Evolutionary conservation across 2,797 vertebrate species (phyloP), one percentile per base, ranked within the genome.

Genomic region (Microctenopoma steveboyesi): DNA sequence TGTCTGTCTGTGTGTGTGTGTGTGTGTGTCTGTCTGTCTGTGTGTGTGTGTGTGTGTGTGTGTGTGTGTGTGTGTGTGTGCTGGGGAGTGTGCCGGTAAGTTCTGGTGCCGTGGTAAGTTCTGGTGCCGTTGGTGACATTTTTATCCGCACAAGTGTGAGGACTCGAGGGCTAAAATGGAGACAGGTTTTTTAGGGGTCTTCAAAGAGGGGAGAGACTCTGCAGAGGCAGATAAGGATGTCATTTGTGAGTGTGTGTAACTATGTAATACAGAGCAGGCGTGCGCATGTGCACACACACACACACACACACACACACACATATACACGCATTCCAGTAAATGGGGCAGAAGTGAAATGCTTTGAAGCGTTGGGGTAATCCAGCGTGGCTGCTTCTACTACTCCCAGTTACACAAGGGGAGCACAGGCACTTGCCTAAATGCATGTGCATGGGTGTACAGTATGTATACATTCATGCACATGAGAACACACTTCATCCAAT

Each of bases 311-410:
- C 66, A 61, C 16, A 56, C 25, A 73, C 65, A 81, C 48, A 68
- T 42, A 69, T 47, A 69, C 35, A 76, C 67, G 58, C 50, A 79
- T 78, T 76, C 74, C 81, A 86, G 89, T 92, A 94, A 94, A 94
- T 94, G 93, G 92, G 92, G 92, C 93, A 93, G 92, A 94, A 94
- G 89, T 85, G 90, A 93, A 92, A 90, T 91, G 89, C 92, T 94
- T 94, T 93, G 92, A 94, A 92, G 92, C 90, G 81, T 81, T 71
- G 85, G 87, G 90, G 90, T 94, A 94, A 94, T 93, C 91, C 92
- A 92, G 90, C 93, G 81, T 93, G 90, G 82, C 82, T 63, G 84
- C 69, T 85, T 18, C 75, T 72, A 64, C 84, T 82, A 84, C 83
- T 89, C 64, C 61, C 71, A 79, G 76, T 81, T 72, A 81, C 73